Percentiles rank a stretch among this genome's conserved stretches.
phyloP scores from a whole-genome alignment of 2,797 vertebrate genomes.

The Sebastes hubbsi region DNA sequence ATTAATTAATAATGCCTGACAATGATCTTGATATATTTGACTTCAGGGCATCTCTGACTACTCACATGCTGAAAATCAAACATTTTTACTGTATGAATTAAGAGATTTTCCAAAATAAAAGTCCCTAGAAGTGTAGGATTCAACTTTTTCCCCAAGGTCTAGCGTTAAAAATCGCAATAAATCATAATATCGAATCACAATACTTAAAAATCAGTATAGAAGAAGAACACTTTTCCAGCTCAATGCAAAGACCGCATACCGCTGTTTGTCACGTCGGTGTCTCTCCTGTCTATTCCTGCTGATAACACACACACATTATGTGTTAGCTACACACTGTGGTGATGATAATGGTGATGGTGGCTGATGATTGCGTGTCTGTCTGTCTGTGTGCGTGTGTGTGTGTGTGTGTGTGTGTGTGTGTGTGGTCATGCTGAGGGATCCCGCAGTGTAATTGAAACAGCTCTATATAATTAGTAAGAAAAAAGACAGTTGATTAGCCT shows the following conservation, averaged over 20 bases:
- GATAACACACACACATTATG: neutral
- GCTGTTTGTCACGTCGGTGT: neutral
- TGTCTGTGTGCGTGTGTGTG: neutral
- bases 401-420: neutral
- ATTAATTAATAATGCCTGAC: no score
- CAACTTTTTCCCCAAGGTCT: no score
- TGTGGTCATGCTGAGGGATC: slow-evolving; percentile 15
- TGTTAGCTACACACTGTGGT: slow-evolving; percentile 4
- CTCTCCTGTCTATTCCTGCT: neutral
- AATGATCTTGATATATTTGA: no score
- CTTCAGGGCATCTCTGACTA: no score
- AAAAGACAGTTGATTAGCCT: slow-evolving; percentile 65
- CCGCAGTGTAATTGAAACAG: slow-evolving; percentile 50
- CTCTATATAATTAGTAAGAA: slow-evolving; percentile 60
- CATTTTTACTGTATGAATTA: no score
- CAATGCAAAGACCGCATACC: neutral
- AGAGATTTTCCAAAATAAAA: no score
- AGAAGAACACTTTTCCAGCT: no score
- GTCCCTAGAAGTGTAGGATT: no score
- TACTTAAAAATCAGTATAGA: no score
- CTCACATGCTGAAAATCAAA: no score
- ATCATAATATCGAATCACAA: no score
- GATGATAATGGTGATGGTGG: slow-evolving; percentile 36
- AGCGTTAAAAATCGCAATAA: no score
- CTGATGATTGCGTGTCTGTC: neutral